Base-by-base conservation (phyloP, 2,888 invertebrate genomes). In the Melinopterus prodromus region DNA sequence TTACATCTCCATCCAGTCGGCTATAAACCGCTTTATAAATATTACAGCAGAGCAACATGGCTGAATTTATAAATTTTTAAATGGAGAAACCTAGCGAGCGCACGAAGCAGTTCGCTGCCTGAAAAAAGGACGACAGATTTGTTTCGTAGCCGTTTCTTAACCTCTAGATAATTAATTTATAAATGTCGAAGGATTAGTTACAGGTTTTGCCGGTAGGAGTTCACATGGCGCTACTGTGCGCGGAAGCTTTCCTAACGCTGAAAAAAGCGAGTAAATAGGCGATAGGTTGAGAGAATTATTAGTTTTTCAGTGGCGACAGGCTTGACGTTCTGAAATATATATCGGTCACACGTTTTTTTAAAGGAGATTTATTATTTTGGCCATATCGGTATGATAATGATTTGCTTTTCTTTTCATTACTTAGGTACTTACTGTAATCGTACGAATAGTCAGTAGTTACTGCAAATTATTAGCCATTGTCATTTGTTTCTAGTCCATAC, bases 1-100 rank as follows among this genome's bases (percentile, higher is more conserved):
- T 74, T 74, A 74, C 74, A 74, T 74, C 74, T 74, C 74, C 74
- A 74, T 74, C 74, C 36, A 35, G 35, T 37, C 74, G 35, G 35
- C 74, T 37, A 74, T 74, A 36, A 74, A 74, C 74, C 74, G 74
- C 74, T 74, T 74, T 74, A 74, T 74, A 74, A 74, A 74, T 74
- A 74, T 74, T 74, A 74, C 74, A 74, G 74, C 6, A 74, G 74
- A 74, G 71, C 35, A 37, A 14, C 36, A 35, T 37, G 36, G 74
- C 74, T 74, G 74, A 74, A 74, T 74, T 74, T 74, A 74, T 74
- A 74, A 74, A 74, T 74, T 74, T 37, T 35, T 74, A 74, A 74
- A 74, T 74, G 35, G 71, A 12, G 36, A 53, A 53, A 53, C 53
- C 5, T 74, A 14, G 7, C n/a, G 5, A n/a, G 6, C 12, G 71